Percentiles rank a stretch among this genome's conserved stretches.
These are phyloP conservation scores for Hemiscyllium ocellatum DNA, from an alignment of 2,113 vertebrate species.

Conservation along the genomic window DNA sequence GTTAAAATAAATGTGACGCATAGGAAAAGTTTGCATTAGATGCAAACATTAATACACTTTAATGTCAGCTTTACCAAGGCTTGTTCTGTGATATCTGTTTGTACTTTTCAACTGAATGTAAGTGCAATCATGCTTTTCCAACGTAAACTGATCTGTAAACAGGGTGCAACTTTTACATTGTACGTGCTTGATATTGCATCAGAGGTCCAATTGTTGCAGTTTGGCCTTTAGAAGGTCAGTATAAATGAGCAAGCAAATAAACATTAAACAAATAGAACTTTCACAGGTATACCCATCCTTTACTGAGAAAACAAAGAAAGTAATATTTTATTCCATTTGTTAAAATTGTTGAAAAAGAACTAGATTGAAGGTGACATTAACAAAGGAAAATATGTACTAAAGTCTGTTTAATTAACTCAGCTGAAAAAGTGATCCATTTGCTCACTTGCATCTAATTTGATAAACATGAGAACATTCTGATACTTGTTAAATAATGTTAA, in stretches of 20 bases:
- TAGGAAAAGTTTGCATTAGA: background rate
- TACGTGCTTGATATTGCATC: background rate
- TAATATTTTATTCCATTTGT: background rate
- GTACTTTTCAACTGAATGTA: background rate
- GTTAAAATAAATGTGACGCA: background rate
- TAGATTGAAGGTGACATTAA: background rate
- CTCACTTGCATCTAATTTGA: background rate
- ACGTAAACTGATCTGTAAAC: background rate
- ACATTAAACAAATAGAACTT: background rate
- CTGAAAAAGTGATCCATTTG: background rate
- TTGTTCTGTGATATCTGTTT: background rate
- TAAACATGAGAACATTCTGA: background rate
- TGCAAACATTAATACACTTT: background rate
- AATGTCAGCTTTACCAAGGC: background rate
- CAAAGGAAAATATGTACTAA: background rate
- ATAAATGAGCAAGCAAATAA: background rate
- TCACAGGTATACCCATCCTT: background rate
- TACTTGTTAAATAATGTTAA: background rate
- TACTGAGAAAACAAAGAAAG: background rate
- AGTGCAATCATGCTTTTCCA: background rate
- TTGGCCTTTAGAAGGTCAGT: background rate
- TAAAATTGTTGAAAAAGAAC: background rate
- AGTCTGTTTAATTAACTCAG: too few species aligned
- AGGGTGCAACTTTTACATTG: background rate
- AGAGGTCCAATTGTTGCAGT: background rate